A percentile compares a stretch with the other conserved stretches of the same genome.
phyloP scores from a whole-genome alignment of 2,888 invertebrate species.

The Andrena dorsata region DNA sequence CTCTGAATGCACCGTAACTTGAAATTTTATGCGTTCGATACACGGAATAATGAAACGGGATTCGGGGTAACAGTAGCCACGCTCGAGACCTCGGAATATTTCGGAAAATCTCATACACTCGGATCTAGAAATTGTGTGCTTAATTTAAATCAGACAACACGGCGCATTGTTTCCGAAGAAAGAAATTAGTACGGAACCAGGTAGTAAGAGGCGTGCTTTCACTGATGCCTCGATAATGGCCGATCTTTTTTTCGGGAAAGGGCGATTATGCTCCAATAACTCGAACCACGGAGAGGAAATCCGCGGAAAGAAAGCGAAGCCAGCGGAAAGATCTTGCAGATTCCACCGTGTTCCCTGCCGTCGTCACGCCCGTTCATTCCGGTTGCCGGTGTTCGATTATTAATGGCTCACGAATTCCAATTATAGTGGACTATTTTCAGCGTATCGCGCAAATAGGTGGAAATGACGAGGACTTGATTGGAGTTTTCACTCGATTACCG shows the following conservation, averaged over 20 bases:
- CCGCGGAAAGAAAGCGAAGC: background rate
- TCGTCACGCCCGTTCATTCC: background rate
- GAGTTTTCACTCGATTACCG: conserved; percentile 51
- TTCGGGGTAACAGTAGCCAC: background rate
- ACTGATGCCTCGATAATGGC: conserved; percentile 47
- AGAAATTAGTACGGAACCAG: background rate
- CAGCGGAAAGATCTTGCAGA: background rate
- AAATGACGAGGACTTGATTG: conserved; percentile 41
- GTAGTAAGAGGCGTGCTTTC: conserved; percentile 48
- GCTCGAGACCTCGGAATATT: background rate
- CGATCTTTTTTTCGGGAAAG: conserved; percentile 26
- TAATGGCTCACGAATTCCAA: background rate
- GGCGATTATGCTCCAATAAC: conserved; percentile 18
- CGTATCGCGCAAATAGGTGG: conserved; percentile 39
- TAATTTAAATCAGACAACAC: background rate
- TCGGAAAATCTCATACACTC: background rate
- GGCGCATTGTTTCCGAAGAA: background rate
- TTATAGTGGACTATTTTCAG: conserved; percentile 34
- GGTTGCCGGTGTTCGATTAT: background rate
- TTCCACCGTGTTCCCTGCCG: background rate
- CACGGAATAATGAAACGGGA: background rate
- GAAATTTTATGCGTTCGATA: background rate
- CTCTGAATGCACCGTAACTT: background rate
- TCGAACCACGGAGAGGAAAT: conserved; percentile 1
- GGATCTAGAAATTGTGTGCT: too few relatives aligned